A percentile compares a stretch with the other conserved stretches of the same genome.
Evolutionary conservation across 2,797 vertebrate species (phyloP).

Genomic region (Vespertilio murinus): DNA sequence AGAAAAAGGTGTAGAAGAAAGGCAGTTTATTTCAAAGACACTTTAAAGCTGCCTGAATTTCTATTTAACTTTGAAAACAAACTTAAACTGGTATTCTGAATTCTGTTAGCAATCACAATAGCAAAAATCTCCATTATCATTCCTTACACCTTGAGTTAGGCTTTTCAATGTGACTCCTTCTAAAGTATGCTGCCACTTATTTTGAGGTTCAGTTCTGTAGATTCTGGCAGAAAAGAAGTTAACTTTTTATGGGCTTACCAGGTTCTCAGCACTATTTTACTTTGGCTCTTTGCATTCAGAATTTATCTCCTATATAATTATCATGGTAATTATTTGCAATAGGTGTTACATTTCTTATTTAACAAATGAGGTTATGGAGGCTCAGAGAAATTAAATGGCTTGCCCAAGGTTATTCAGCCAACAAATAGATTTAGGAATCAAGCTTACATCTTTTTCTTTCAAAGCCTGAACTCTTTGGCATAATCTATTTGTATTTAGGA

Average conservation of each 20-base stretch:
- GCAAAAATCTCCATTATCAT: background rate
- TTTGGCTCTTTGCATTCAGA: constrained; percentile 33
- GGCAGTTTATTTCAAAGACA: constrained; percentile 74
- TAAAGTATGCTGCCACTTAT: background rate
- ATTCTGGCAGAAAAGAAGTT: constrained; percentile 9
- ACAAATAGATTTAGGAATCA: constrained; percentile 47
- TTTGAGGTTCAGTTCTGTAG: constrained; percentile 18
- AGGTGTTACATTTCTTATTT: constrained; percentile 48
- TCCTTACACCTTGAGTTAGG: constrained; percentile 55
- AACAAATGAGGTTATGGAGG: constrained; percentile 61
- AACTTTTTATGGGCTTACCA: background rate
- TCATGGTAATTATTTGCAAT: constrained; percentile 36
- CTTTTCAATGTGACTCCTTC: background rate
- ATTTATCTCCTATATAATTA: constrained; percentile 59
- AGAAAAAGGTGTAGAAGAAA: constrained; percentile 73
- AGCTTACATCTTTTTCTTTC: constrained; percentile 22
- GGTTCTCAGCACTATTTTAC: constrained; percentile 37
- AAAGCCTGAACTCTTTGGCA: background rate
- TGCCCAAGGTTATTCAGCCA: constrained; percentile 59
- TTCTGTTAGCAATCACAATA: constrained; percentile 57
- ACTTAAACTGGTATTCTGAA: constrained; percentile 66
- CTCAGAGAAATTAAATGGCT: constrained; percentile 64
- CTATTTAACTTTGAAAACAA: constrained; percentile 78
- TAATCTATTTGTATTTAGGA: constrained; percentile 26
- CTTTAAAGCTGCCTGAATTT: constrained; percentile 65